Conservation (phyloP, 2,888 invertebrate genomes). For the Yponomeuta malinellus region DNA sequence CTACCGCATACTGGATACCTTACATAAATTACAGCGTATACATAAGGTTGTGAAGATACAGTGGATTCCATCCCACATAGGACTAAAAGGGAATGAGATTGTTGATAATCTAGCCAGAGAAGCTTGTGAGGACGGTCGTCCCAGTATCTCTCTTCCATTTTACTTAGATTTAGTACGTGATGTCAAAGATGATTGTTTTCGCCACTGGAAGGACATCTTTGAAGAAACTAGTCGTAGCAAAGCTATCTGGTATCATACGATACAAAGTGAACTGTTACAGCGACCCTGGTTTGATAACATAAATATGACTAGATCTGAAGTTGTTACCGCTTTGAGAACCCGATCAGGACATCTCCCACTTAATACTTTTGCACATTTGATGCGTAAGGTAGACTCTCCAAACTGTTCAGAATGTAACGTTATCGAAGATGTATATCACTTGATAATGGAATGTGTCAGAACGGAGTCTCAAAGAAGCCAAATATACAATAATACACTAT, state of each 20-base stretch:
- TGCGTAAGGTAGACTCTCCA: no score
- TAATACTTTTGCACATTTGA: no score
- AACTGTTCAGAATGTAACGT: no score
- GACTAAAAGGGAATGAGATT: not conserved
- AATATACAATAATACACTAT: no score
- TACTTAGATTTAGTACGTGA: not conserved
- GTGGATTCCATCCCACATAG: conserved; percentile 6
- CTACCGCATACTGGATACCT: not conserved
- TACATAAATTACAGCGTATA: not conserved
- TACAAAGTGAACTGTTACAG: not conserved
- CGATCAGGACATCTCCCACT: no score
- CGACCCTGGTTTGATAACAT: not conserved
- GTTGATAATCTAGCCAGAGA: not conserved
- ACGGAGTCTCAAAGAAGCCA: no score
- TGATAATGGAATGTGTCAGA: no score
- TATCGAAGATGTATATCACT: no score
- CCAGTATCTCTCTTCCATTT: not conserved
- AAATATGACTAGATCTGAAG: no score
- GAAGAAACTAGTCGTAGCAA: not conserved
- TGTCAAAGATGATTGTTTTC: not conserved
- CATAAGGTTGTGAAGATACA: not conserved
- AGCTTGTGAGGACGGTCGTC: not conserved
- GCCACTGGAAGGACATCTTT: not conserved
- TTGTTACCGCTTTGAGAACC: no score
- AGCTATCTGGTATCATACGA: not conserved